Evolutionary conservation across 2,113 vertebrate genomes (phyloP).

Genomic region (Antechinus flavipes): DNA sequence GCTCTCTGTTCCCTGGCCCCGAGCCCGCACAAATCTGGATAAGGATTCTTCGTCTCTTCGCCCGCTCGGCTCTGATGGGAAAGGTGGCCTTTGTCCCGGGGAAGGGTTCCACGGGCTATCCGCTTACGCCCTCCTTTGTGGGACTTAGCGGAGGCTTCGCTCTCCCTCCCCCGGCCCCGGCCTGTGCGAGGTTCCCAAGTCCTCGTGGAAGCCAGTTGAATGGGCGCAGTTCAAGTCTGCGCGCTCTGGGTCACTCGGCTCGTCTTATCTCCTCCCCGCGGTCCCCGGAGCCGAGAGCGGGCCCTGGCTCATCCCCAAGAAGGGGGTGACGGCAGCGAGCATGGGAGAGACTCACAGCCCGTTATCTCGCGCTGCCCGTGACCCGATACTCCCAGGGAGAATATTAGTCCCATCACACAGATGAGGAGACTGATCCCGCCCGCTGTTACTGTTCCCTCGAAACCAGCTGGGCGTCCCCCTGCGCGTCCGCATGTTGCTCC

Average conservation of each 20-base stretch:
- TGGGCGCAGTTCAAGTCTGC: neutral
- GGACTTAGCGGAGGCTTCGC: neutral
- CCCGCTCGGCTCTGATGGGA: neutral
- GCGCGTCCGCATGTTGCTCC: accelerated
- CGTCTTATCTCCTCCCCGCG: neutral
- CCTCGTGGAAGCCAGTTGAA: neutral
- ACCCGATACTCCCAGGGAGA: too few species aligned
- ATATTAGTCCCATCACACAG: too few species aligned
- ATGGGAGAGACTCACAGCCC: too few species aligned
- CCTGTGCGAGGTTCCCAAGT: neutral
- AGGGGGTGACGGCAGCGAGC: neutral
- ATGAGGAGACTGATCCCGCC: too few species aligned
- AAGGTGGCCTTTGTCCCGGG: neutral
- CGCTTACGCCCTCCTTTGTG: neutral
- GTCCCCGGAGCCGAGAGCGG: too few species aligned
- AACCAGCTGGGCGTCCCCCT: too few species aligned
- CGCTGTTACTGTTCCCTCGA: neutral
- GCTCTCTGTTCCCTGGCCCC: neutral
- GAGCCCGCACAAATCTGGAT: neutral
- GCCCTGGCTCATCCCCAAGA: neutral
- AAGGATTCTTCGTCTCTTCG: neutral
- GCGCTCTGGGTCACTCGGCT: neutral
- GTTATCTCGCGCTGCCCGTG: too few species aligned
- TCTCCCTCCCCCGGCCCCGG: neutral
- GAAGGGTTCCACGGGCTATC: neutral